Percentiles rank a stretch among this genome's conserved stretches.
phyloP scores from a whole-genome alignment of 2,888 invertebrate genomes.

The Glyphotaelius pellucidus region DNA sequence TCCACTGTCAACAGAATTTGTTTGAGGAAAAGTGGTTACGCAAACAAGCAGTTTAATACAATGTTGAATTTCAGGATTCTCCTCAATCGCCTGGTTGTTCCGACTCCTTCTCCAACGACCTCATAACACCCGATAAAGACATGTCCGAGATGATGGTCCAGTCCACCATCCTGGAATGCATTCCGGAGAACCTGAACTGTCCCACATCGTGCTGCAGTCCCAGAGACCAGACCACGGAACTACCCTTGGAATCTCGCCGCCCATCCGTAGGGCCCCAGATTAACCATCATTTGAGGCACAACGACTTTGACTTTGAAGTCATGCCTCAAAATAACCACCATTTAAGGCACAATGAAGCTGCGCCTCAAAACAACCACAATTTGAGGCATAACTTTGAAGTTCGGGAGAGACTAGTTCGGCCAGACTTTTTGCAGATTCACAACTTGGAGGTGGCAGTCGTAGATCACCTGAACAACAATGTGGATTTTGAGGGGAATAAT shows the following conservation, averaged over 20 bases:
- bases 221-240: constrained; percentile 28
- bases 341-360: constrained; percentile 25
- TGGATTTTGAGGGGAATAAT: constrained; percentile 73
- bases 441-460: constrained; percentile 67
- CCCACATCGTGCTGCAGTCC: constrained; percentile 44
- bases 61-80: constrained; percentile 54
- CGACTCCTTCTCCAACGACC: constrained; percentile 61
- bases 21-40: no score
- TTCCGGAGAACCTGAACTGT: constrained; percentile 62
- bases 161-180: constrained; percentile 60
- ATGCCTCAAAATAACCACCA: constrained; percentile 14
- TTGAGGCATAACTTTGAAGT: constrained; percentile 35
- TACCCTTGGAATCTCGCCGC: constrained; percentile 41
- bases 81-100: constrained; percentile 61
- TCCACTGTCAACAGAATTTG: not conserved
- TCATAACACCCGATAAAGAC: constrained; percentile 62
- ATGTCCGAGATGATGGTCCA: constrained; percentile 53
- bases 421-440: constrained; percentile 57
- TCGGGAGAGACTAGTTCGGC: constrained; percentile 50
- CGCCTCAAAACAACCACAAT: not conserved
- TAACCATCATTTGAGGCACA: constrained; percentile 35
- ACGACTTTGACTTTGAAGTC: constrained; percentile 43
- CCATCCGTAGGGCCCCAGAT: constrained; percentile 52
- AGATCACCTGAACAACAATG: constrained; percentile 73
- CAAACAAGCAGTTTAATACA: not conserved